phyloP scores from a whole-genome alignment of 2,888 invertebrate species.

The Ischnura elegans region DNA sequence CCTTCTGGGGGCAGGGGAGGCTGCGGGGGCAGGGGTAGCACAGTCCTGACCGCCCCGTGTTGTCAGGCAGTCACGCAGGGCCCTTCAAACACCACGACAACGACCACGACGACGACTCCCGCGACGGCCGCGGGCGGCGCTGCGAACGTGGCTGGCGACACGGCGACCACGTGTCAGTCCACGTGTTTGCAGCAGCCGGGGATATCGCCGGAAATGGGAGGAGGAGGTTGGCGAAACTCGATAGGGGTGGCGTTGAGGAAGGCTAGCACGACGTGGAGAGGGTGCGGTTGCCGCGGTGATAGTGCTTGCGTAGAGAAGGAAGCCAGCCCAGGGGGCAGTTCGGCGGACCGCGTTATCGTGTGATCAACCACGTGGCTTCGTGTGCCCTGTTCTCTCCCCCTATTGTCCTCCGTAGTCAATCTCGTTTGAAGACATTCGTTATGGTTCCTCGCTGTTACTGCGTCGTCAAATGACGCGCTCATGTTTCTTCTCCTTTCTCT shows the following conservation, averaged over 20 bases:
- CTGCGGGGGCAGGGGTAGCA: conserved; percentile 25
- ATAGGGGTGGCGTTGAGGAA: conserved; percentile 29
- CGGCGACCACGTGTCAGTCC: background rate
- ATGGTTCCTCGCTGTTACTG: background rate
- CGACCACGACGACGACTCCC: conserved; percentile 38
- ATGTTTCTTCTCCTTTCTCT: background rate
- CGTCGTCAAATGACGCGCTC: background rate
- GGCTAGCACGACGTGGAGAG: conserved; percentile 14
- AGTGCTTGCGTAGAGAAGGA: conserved; percentile 64
- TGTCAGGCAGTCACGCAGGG: conserved; percentile 12
- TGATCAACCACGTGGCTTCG: conserved; percentile 7
- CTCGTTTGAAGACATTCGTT: background rate
- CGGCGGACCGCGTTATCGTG: conserved; percentile 68
- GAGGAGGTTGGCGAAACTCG: background rate
- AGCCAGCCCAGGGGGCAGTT: conserved; percentile 65
- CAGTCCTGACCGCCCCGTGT: background rate
- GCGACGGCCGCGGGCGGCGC: background rate
- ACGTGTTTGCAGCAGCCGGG: conserved; percentile 23
- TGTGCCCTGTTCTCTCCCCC: background rate
- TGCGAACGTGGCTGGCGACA: background rate
- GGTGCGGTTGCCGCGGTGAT: conserved; percentile 55
- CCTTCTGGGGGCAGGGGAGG: background rate
- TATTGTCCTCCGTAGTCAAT: background rate
- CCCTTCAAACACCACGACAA: conserved; percentile 40
- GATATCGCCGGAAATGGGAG: background rate